phyloP scores from a whole-genome alignment of 2,888 invertebrate genomes.

The Synergus umbraculus region DNA sequence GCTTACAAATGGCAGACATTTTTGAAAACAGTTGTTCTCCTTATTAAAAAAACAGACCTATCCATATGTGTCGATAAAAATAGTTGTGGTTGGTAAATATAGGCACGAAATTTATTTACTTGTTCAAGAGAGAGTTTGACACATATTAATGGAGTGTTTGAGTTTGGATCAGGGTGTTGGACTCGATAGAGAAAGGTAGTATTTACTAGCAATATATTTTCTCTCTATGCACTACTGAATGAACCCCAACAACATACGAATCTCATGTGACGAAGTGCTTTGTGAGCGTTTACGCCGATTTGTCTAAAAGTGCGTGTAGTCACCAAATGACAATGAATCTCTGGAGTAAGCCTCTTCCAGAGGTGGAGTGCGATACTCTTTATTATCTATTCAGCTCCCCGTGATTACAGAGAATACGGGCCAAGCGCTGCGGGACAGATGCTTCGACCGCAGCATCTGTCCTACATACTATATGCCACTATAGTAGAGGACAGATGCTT shows the following conservation, averaged over 20 bases:
- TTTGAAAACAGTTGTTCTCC: no score
- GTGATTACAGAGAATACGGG: conserved; percentile 38
- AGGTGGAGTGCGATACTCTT: conserved; percentile 41
- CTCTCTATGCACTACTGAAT: conserved; percentile 6
- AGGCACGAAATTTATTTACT: conserved; percentile 1
- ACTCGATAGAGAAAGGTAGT: conserved; percentile 21
- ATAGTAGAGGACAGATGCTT: conserved; percentile 18
- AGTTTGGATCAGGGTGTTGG: conserved; percentile 1
- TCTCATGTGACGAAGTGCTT: conserved; percentile 38
- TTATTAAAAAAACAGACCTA: no score
- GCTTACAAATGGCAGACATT: no score
- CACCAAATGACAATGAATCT: conserved; percentile 40
- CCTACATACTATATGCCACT: conserved; percentile 25
- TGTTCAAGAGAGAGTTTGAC: conserved; percentile 1
- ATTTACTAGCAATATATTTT: conserved; percentile 38
- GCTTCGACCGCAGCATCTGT: conserved; percentile 33
- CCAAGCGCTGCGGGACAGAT: conserved; percentile 30
- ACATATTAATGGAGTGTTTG: conserved; percentile 32
- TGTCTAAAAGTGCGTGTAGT: conserved; percentile 39
- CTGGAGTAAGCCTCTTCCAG: conserved; percentile 36
- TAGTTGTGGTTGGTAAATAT: neutral
- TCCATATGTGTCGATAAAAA: neutral
- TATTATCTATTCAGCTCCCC: conserved; percentile 37
- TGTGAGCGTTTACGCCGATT: conserved; percentile 39
- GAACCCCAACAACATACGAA: conserved; percentile 36